phyloP scores from a whole-genome alignment of 2,113 vertebrate genomes.

The Phycodurus eques region DNA sequence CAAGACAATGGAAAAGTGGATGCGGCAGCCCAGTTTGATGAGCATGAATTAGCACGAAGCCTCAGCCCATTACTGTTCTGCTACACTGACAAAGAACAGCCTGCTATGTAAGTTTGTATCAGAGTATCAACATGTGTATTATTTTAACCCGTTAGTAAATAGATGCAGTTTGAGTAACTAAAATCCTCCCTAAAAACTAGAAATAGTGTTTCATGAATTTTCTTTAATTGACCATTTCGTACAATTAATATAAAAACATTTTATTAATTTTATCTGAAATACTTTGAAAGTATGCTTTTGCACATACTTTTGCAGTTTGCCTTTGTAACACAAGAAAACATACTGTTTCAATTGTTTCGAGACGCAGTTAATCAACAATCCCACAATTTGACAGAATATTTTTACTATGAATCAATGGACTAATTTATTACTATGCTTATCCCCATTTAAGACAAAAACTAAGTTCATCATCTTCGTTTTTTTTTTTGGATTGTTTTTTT shows the following conservation, averaged over 20 bases:
- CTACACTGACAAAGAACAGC: conserved; percentile 95
- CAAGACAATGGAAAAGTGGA: conserved; percentile 93
- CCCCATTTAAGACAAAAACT: too few species aligned
- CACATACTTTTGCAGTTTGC: too few species aligned
- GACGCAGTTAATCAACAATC: neutral
- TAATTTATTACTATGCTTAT: neutral
- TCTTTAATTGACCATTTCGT: too few species aligned
- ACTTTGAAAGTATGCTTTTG: too few species aligned
- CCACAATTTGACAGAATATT: neutral
- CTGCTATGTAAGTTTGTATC: conserved; percentile 83
- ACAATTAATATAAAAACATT: too few species aligned
- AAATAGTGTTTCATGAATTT: too few species aligned
- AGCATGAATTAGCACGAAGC: conserved; percentile 93
- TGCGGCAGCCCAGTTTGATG: conserved; percentile 93
- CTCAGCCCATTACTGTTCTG: conserved; percentile 94
- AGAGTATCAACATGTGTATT: neutral
- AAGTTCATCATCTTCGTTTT: neutral
- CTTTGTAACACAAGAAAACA: too few species aligned
- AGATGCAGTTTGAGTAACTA: neutral
- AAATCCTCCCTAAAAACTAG: too few species aligned
- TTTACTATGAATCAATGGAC: neutral
- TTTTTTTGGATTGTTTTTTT: neutral
- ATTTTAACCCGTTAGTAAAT: neutral
- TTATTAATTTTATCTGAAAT: too few species aligned
- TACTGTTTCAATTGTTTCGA: neutral